phyloP scores from a whole-genome alignment of 2,888 invertebrate species.

The Epinotia nisella region DNA sequence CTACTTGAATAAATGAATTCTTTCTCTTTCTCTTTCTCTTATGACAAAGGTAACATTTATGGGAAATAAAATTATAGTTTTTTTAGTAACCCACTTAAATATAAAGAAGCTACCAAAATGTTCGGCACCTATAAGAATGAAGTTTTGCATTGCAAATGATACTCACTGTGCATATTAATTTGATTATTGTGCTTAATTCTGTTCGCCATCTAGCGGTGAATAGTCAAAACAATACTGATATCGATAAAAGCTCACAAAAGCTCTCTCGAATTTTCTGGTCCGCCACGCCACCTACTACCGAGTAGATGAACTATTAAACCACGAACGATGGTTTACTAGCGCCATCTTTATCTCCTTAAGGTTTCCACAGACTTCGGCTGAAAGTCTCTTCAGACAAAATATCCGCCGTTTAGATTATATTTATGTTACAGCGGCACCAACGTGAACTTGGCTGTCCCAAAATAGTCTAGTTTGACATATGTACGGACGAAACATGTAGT shows the following conservation, averaged over 20 bases:
- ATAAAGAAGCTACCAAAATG: not conserved
- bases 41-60: too few species aligned
- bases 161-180: not conserved
- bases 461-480: slow-evolving; percentile 84
- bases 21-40: too few species aligned
- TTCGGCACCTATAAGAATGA: too few species aligned
- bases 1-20: too few species aligned
- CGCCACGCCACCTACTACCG: slow-evolving; percentile 54
- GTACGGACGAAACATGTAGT: slow-evolving; percentile 81
- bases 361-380: slow-evolving; percentile 49
- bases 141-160: not conserved
- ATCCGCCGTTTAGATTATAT: slow-evolving; percentile 56
- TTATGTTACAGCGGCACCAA: slow-evolving; percentile 69
- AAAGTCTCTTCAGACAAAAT: slow-evolving; percentile 50
- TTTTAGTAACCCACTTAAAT: too few species aligned
- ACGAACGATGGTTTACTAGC: slow-evolving; percentile 42
- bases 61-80: too few species aligned
- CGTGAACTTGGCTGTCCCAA: slow-evolving; percentile 80
- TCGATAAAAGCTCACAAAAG: slow-evolving; percentile 26
- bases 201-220: slow-evolving; percentile 34
- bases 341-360: slow-evolving; percentile 60
- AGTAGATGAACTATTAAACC: slow-evolving; percentile 47
- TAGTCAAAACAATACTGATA: slow-evolving; percentile 2
- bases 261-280: not conserved
- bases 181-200: too few species aligned